Conservation (phyloP, 2,888 invertebrate genomes). For the Drosophila neotestacea region DNA sequence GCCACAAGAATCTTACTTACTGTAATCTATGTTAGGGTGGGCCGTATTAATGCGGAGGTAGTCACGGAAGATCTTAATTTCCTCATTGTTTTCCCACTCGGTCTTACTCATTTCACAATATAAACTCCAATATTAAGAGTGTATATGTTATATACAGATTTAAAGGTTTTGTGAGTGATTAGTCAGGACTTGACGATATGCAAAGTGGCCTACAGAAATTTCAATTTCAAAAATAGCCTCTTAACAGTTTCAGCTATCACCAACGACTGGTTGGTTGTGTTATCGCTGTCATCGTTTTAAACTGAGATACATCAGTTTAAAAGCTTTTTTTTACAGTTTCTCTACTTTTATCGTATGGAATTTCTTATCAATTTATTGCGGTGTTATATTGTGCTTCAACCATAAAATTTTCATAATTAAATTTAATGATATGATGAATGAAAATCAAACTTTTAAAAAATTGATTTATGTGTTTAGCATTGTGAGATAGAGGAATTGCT, state of each 20-base stretch:
- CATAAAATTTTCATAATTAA: conserved; percentile 15
- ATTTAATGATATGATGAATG: conserved; percentile 9
- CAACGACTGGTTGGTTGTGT: conserved; percentile 29
- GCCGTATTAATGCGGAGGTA: conserved; percentile 95
- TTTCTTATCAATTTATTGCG: conserved; percentile 39
- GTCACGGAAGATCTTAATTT: conserved; percentile 92
- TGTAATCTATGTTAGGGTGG: conserved; percentile 94
- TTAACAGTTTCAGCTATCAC: conserved; percentile 30
- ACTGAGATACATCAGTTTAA: conserved; percentile 18
- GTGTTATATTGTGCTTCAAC: conserved; percentile 21
- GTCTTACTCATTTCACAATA: conserved; percentile 53
- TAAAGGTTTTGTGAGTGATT: too few relatives aligned
- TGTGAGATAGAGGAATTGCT: background rate
- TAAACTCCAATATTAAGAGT: background rate
- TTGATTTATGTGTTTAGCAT: conserved; percentile 8
- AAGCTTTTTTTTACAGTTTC: conserved; percentile 30
- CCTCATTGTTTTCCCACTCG: conserved; percentile 86
- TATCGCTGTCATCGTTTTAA: conserved; percentile 40
- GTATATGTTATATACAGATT: background rate
- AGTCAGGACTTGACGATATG: background rate
- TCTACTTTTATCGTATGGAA: conserved; percentile 42
- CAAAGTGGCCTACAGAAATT: background rate
- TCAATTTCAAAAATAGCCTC: conserved; percentile 7
- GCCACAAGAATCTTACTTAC: conserved; percentile 86
- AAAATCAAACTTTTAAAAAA: conserved; percentile 1